phyloP scores from a whole-genome alignment of 2,797 vertebrate species.

The Chaetodon trifasciatus region DNA sequence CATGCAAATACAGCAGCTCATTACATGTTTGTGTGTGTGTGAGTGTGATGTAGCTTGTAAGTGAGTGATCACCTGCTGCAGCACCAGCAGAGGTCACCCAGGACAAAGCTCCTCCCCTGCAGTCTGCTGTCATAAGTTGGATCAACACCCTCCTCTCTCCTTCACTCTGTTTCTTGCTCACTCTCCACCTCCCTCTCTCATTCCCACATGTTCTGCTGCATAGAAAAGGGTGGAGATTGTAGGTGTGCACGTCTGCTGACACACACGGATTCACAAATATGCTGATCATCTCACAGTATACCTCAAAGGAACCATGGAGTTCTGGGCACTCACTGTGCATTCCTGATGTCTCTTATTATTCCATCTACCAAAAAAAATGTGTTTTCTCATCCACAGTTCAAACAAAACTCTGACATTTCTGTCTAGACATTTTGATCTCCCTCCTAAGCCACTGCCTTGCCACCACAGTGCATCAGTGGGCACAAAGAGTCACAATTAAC shows the following conservation, averaged over 20 bases:
- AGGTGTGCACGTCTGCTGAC: constrained; percentile 55
- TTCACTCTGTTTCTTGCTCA: constrained; percentile 15
- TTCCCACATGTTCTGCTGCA: constrained; percentile 53
- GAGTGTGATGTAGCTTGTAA: constrained; percentile 22
- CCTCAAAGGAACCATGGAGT: too few relatives aligned
- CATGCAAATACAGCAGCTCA: neutral
- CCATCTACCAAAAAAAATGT: neutral
- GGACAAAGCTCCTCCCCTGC: constrained; percentile 69
- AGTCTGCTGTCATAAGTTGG: constrained; percentile 71
- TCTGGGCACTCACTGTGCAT: neutral
- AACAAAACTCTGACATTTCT: neutral
- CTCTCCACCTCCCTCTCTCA: constrained; percentile 31
- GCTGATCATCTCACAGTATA: constrained; percentile 9
- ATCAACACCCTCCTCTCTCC: constrained; percentile 47
- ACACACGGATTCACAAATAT: constrained; percentile 34
- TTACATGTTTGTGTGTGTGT: constrained; percentile 1
- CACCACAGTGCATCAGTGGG: neutral
- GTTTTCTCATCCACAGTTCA: neutral
- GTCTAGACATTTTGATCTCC: neutral
- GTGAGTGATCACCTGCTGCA: constrained; percentile 71
- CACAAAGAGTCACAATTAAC: neutral
- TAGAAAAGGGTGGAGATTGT: constrained; percentile 51
- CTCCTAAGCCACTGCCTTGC: too few relatives aligned
- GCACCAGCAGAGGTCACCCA: constrained; percentile 72
- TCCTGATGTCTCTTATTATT: neutral